phyloP scores from a whole-genome alignment of 2,113 vertebrate species.

The Melanocharis versteri region DNA sequence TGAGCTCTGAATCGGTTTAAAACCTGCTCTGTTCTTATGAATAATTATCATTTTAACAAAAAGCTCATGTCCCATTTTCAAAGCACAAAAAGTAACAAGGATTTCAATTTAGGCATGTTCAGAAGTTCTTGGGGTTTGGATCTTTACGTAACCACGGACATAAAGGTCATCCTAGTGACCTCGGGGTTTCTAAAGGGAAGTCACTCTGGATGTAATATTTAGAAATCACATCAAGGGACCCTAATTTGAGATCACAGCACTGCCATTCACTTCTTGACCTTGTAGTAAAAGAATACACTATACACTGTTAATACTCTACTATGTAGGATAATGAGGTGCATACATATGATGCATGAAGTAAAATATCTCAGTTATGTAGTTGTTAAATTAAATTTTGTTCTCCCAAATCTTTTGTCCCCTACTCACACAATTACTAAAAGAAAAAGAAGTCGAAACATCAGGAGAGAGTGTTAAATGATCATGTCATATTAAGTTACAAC shows the following conservation, averaged over 20 bases:
- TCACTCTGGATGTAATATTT: not conserved
- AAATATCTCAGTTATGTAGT: not conserved
- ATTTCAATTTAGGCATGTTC: not conserved
- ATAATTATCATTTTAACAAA: not conserved
- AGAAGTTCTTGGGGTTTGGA: not conserved
- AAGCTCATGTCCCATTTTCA: not conserved
- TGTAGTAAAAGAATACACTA: not conserved
- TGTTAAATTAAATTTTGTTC: not conserved
- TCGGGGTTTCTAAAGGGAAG: not conserved
- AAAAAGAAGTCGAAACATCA: not conserved
- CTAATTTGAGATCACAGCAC: not conserved
- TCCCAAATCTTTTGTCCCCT: not conserved
- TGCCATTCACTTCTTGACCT: not conserved
- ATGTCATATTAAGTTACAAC: conserved; percentile 40
- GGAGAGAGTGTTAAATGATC: conserved; percentile 37
- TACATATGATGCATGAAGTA: not conserved
- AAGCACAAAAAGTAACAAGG: not conserved
- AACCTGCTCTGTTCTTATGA: not conserved
- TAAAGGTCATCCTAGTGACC: not conserved
- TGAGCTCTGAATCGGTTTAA: not conserved
- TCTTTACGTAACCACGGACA: not conserved
- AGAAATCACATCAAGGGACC: not conserved
- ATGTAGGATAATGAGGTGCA: not conserved
- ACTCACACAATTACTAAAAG: not conserved
- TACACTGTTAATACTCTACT: not conserved